phyloP scores from a whole-genome alignment of 2,888 invertebrate genomes.

The Tiphia femorata region DNA sequence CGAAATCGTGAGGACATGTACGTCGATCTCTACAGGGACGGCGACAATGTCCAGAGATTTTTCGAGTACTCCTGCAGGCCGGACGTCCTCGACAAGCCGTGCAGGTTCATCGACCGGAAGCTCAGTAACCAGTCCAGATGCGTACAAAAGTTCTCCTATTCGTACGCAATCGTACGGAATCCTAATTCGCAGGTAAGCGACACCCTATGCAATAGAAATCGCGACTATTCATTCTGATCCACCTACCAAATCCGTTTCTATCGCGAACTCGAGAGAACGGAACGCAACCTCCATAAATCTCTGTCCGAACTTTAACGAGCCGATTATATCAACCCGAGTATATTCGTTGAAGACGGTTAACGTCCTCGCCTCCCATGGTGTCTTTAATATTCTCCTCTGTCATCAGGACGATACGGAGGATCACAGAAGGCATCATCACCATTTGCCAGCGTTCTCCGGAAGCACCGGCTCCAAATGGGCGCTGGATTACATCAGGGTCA shows the following conservation, averaged over 20 bases:
- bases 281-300: no score
- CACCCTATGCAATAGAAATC: no score
- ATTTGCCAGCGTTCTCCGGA: slow-evolving; percentile 71
- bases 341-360: no score
- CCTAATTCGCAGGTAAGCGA: slow-evolving; percentile 57
- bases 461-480: slow-evolving; percentile 74
- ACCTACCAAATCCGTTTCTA: no score
- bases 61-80: slow-evolving; percentile 85
- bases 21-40: slow-evolving; percentile 82
- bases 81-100: slow-evolving; percentile 79
- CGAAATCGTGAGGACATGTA: slow-evolving; percentile 79
- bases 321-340: no score
- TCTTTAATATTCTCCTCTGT: no score
- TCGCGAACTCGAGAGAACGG: no score
- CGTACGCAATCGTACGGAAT: slow-evolving; percentile 85
- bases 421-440: slow-evolving; percentile 62
- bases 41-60: slow-evolving; percentile 78
- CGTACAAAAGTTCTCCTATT: slow-evolving; percentile 86
- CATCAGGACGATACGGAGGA: slow-evolving; percentile 67
- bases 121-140: slow-evolving; percentile 81
- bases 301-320: no score
- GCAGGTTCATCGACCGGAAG: slow-evolving; percentile 81
- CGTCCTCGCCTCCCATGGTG: no score
- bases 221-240: no score
- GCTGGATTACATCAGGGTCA: slow-evolving; percentile 85